phyloP scores from a whole-genome alignment of 2,797 vertebrate species.

The Tenualosa ilisha region DNA sequence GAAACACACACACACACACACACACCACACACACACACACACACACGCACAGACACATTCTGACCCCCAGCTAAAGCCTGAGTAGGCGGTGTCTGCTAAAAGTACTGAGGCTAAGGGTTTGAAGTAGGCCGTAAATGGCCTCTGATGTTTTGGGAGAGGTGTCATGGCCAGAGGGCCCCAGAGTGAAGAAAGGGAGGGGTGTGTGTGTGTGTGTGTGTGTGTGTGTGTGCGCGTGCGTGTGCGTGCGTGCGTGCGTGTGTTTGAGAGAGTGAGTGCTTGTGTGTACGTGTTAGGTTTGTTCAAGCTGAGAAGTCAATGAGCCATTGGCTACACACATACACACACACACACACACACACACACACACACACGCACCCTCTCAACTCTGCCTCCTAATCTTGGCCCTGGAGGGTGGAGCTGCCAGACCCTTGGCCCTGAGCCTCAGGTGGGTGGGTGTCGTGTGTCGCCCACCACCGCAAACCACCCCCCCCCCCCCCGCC shows the following conservation, averaged over 20 bases:
- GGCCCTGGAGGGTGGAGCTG: constrained; percentile 65
- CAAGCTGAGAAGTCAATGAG: not conserved
- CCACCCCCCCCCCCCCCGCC: not conserved
- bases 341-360: not conserved
- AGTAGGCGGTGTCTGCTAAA: constrained; percentile 1
- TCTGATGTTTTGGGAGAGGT: constrained; percentile 24
- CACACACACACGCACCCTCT: constrained; percentile 63
- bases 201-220: constrained; percentile 19
- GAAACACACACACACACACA: not conserved
- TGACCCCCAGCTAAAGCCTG: not conserved
- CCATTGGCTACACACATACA: not conserved
- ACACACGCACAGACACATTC: not conserved
- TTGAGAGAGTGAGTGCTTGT: not conserved
- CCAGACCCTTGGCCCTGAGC: constrained; percentile 65
- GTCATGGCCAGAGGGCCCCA: constrained; percentile 14
- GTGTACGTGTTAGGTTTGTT: not conserved
- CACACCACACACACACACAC: not conserved
- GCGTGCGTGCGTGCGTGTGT: not conserved
- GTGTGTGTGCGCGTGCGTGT: constrained; percentile 11
- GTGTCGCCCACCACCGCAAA: constrained; percentile 45
- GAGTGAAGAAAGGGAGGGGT: not conserved
- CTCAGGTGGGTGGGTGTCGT: constrained; percentile 58
- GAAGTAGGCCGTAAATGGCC: constrained; percentile 10
- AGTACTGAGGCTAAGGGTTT: not conserved
- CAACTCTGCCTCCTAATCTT: constrained; percentile 68